Evolutionary conservation across 2,797 vertebrate species (phyloP), one percentile per base, ranked within the genome.

Genomic region (Numenius phaeopus): DNA sequence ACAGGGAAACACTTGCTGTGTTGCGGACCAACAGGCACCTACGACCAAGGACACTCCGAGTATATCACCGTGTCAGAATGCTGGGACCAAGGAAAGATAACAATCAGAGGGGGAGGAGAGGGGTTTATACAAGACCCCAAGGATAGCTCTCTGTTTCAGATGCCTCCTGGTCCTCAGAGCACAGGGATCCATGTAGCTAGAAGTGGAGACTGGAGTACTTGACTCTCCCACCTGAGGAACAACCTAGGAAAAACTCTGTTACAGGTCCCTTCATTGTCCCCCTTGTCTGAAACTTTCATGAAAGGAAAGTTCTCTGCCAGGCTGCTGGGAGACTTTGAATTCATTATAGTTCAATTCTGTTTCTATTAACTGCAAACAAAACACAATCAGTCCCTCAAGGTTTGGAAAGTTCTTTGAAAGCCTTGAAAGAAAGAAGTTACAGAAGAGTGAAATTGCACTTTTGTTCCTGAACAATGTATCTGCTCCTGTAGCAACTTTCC

Each of bases 271-370:
- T 65, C 40, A 73, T 55, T 67, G n/a, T 39, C 59, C 26, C 37
- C 26, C 62, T 83, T 27, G 17, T 50, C 81, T 70, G 52, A 78
- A 92, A 73, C 47, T 57, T 86, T 55, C 10, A 44, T 81, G 47
- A 89, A 86, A 94, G 44, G 44, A 78, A 83, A 66, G 39, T 58
- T 83, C 79, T 91, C 66, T 62, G 39, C 30, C 54, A 81, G 42
- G 54, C 19, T 88, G 11, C 40, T 91, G 62, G 44, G 13, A 72
- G 69, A 81, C 62, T 84, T 93, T 64, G 79, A 89, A 87, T 76
- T 84, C 64, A 90, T 81, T 94, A 81, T 30, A 86, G 54, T 90
- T 92, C 72, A 91, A 79, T 90, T 76, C 69, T 93, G 29, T 87
- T 95, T 70, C 79, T 58, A 83, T 88, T 92, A 84, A 71, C 64